Evolutionary conservation across 35 echinoderm and acorn worm species (phyloP), one percentile per base, ranked within the genome.

Genomic region (Ptychodera flava): DNA sequence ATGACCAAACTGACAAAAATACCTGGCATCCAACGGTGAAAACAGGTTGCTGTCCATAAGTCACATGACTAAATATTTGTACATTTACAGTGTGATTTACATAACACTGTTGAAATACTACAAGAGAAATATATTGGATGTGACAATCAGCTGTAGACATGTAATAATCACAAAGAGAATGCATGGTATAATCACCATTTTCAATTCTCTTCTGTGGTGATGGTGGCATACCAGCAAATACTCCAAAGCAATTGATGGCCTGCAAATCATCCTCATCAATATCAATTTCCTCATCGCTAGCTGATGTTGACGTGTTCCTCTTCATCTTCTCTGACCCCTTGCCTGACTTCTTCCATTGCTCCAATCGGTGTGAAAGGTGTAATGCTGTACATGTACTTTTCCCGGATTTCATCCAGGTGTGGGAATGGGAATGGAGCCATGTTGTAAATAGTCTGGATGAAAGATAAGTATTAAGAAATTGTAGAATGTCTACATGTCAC

Each of bases 351-450:
- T 53, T 91, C 92, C 77, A 99, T 78, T 0, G 90, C 88, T 0
- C 96, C 96, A n/a, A 94, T 78, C 0, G 96, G 96, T 31, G 96
- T 89, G 88, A 99, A 99, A 0, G 96, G 96, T 6, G 96, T 99
- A 80, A 99, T 99, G 90, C 96, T 99, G 93, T 94, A 99, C 96
- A 99, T 99, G 88, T 99, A 99, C 86, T 99, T 99, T 86, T 99
- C 96, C 29, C 96, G 85, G 83, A 99, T 99, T 85, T 99, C 96
- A 81, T 92, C 94, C 34, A 99, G 88, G 77, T 99, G 96, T 36
- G 96, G 96, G 83, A 99, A 99, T 2, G 96, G 96, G 38, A 99
- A 99, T 1, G 92, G 89, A 30, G 93, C 96, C 87, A 99, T 90
- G 34, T 90, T 88, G 78, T 99, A 99, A 35, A 99, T 94, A 1